Percentiles rank a stretch among this genome's conserved stretches.
phyloP scores from a whole-genome alignment of 2,888 invertebrate genomes.

The Artemia sinica region DNA sequence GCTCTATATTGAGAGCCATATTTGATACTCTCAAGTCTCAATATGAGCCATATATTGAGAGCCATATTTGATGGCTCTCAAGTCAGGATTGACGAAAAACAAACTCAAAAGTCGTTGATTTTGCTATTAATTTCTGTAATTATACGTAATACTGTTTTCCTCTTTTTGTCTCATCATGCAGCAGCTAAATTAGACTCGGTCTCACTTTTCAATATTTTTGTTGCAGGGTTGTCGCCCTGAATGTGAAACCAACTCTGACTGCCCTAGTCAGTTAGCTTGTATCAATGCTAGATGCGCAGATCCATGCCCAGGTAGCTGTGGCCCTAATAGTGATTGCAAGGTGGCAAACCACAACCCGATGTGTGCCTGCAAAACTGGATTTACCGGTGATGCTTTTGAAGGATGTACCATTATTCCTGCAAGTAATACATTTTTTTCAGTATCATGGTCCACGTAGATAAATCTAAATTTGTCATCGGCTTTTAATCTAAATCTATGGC shows the following conservation, averaged over 20 bases:
- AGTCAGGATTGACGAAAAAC: too few relatives aligned
- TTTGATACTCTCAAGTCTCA: too few relatives aligned
- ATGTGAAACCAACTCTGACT: conserved; percentile 22
- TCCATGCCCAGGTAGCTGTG: conserved; percentile 58
- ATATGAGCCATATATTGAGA: too few relatives aligned
- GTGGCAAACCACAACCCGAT: conserved; percentile 54
- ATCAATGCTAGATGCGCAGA: conserved; percentile 34
- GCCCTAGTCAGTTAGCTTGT: conserved; percentile 33
- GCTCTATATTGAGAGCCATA: too few relatives aligned
- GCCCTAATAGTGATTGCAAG: conserved; percentile 56
- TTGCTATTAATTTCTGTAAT: too few relatives aligned
- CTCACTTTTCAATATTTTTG: neutral
- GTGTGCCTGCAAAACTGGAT: conserved; percentile 51
- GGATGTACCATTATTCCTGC: conserved; percentile 47
- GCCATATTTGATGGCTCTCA: too few relatives aligned
- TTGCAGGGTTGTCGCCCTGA: conserved; percentile 4
- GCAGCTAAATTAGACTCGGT: neutral
- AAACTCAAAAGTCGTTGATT: too few relatives aligned
- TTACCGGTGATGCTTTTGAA: conserved; percentile 65
- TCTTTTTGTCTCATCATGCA: neutral
- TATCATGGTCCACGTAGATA: too few relatives aligned
- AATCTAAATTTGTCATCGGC: too few relatives aligned
- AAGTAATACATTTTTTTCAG: conserved; percentile 31
- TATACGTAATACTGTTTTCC: too few relatives aligned
- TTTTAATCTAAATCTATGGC: too few relatives aligned